Conservation (phyloP, 2,113 vertebrate species). For the Oenanthe oenanthe region DNA sequence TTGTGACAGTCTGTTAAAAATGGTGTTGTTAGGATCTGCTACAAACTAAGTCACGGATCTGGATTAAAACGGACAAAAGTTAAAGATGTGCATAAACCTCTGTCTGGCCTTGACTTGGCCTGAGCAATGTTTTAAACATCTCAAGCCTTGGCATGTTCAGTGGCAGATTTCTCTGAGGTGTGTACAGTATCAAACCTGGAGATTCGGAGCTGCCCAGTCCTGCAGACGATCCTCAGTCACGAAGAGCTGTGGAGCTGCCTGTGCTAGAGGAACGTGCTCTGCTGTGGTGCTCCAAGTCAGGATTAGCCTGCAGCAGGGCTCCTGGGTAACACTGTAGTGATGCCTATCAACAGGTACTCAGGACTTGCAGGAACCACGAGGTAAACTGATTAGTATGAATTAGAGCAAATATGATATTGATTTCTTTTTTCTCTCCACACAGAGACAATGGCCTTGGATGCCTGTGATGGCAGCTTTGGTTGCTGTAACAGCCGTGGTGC, state of each 20-base stretch:
- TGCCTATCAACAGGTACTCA: conserved; percentile 55
- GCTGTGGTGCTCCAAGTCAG: not conserved
- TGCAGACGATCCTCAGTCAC: not conserved
- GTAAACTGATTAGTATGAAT: conserved; percentile 58
- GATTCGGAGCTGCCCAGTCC: not conserved
- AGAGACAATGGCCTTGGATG: conserved; percentile 99
- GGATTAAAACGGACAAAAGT: not conserved
- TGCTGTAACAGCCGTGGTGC: conserved; percentile 91
- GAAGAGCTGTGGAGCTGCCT: not conserved
- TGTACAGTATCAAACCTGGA: not conserved
- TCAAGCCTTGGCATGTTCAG: not conserved
- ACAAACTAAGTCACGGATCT: not conserved
- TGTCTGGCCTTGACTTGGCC: not conserved
- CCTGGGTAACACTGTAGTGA: not conserved
- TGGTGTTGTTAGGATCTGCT: not conserved
- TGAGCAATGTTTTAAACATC: not conserved
- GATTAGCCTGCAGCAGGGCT: conserved; percentile 30
- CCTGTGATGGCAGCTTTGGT: conserved; percentile 96
- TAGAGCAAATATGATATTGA: conserved; percentile 77
- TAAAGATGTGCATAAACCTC: not conserved
- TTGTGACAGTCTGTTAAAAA: conserved; percentile 36
- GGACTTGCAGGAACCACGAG: conserved; percentile 64
- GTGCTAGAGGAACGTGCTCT: not conserved
- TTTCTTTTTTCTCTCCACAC: conserved; percentile 81
- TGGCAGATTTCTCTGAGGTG: conserved; percentile 7